Percentiles rank a stretch among this genome's conserved stretches.
phyloP scores from a whole-genome alignment of 1,140 invertebrate genomes.

The Drosophila grimshawi region DNA sequence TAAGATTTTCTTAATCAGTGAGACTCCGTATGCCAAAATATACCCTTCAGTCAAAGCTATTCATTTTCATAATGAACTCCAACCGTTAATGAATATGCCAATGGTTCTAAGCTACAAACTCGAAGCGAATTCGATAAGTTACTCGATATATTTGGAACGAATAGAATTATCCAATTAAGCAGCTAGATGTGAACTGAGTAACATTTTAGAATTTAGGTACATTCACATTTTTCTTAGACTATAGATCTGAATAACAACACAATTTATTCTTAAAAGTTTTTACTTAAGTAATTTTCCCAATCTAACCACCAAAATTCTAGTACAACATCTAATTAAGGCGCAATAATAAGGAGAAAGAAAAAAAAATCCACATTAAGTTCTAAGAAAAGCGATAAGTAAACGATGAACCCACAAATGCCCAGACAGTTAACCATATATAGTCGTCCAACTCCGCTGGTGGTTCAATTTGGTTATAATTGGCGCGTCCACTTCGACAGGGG shows the following conservation, averaged over 20 bases:
- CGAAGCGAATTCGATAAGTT: no score
- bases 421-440: background rate
- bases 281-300: slow-evolving; percentile 14
- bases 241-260: background rate
- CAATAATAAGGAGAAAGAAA: background rate
- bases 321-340: background rate
- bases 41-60: background rate
- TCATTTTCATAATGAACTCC: background rate
- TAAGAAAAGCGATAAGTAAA: background rate
- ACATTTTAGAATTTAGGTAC: no score
- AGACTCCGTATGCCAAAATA: no score
- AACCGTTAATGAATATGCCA: no score
- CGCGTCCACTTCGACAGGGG: slow-evolving; percentile 48
- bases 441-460: slow-evolving; percentile 1
- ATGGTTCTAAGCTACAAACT: no score
- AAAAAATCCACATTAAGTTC: background rate
- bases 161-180: no score
- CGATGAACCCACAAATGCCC: slow-evolving; percentile 12
- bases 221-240: background rate
- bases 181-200: no score
- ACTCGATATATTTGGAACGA: no score
- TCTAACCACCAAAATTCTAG: slow-evolving; percentile 28
- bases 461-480: slow-evolving; percentile 19
- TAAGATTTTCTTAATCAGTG: no score
- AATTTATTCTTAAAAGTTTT: slow-evolving; percentile 13